phyloP scores from a whole-genome alignment of 2,888 invertebrate species.

The Thera obeliscata region DNA sequence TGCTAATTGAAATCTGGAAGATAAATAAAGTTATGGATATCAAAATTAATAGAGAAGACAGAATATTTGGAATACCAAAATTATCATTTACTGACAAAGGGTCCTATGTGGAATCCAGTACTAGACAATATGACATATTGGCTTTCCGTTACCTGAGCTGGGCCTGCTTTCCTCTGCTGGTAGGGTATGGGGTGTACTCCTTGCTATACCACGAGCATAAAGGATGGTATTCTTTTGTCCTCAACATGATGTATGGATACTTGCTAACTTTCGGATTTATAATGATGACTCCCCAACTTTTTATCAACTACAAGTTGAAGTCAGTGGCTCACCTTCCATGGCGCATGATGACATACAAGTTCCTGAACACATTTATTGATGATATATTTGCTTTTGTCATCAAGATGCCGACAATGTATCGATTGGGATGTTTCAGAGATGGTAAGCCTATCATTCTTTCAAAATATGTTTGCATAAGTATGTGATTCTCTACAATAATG shows the following conservation, averaged over 20 bases:
- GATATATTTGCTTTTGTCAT: constrained; percentile 99
- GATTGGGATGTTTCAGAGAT: constrained; percentile 98
- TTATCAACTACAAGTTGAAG: constrained; percentile 99
- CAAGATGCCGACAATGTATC: constrained; percentile 99
- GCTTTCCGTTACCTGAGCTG: constrained; percentile 99
- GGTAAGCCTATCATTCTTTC: constrained; percentile 76
- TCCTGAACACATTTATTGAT: constrained; percentile 99
- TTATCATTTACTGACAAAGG: constrained; percentile 96
- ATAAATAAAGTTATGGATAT: constrained; percentile 96
- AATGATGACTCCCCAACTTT: constrained; percentile 99
- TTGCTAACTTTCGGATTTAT: constrained; percentile 99
- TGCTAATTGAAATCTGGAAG: constrained; percentile 99
- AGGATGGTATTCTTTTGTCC: constrained; percentile 99
- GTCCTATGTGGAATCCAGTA: constrained; percentile 97
- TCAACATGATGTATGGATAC: constrained; percentile 99
- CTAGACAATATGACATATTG: constrained; percentile 96
- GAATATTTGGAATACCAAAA: constrained; percentile 92
- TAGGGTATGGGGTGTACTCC: constrained; percentile 97
- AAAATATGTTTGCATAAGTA: neutral
- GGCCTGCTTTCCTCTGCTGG: constrained; percentile 96
- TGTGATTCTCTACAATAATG: too few species aligned
- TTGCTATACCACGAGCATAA: constrained; percentile 98
- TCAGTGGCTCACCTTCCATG: constrained; percentile 99
- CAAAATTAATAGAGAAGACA: constrained; percentile 89
- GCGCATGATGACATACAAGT: constrained; percentile 99